Conservation (phyloP, 1,140 invertebrate genomes). For the Temnothorax curvispinosus region DNA sequence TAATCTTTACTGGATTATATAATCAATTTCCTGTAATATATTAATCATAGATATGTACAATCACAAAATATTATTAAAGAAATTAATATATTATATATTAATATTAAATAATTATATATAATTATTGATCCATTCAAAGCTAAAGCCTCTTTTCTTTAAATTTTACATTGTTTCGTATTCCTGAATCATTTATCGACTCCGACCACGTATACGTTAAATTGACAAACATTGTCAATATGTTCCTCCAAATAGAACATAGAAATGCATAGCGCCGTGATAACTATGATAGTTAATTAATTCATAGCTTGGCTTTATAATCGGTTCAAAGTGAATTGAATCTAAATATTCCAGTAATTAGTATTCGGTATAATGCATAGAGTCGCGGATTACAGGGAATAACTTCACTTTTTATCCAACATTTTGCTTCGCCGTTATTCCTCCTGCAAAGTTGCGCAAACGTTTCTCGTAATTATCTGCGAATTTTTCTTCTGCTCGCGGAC, state of each 20-base stretch:
- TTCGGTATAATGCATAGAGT: slow-evolving; percentile 16
- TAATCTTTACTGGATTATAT: background rate
- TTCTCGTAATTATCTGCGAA: slow-evolving; percentile 54
- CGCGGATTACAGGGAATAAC: background rate
- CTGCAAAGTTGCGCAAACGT: slow-evolving; percentile 41
- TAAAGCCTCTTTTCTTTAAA: background rate
- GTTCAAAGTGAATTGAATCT: slow-evolving; percentile 28
- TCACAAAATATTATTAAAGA: background rate
- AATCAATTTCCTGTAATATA: background rate
- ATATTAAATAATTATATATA: background rate
- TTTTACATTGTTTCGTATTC: background rate
- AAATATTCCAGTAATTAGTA: slow-evolving; percentile 37
- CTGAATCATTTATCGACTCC: background rate
- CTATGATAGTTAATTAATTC: slow-evolving; percentile 31
- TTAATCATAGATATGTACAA: background rate
- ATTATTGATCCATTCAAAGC: background rate
- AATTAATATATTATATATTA: background rate
- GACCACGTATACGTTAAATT: background rate
- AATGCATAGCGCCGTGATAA: background rate
- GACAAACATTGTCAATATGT: background rate
- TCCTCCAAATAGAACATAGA: slow-evolving; percentile 2
- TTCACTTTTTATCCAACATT: slow-evolving; percentile 25
- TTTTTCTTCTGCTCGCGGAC: slow-evolving; percentile 47
- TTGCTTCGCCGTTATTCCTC: slow-evolving; percentile 16
- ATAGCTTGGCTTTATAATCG: slow-evolving; percentile 6